A percentile compares a stretch with the other conserved stretches of the same genome.
Evolutionary conservation across 2,888 invertebrate genomes (phyloP).

Genomic region (Entomobrya proxima): DNA sequence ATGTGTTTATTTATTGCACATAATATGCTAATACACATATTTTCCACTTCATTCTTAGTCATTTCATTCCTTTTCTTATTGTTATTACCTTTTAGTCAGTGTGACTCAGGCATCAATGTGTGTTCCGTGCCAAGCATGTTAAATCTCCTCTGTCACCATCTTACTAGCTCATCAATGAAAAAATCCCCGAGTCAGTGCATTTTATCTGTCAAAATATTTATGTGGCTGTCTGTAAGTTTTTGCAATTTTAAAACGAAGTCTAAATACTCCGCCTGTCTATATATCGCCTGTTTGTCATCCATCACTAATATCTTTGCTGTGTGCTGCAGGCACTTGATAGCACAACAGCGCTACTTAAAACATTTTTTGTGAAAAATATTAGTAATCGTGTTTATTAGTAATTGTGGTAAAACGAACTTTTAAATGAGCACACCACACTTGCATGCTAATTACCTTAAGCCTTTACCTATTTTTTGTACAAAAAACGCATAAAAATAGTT

Average conservation of each 20-base stretch:
- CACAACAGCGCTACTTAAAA: not conserved
- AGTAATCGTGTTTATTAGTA: slow-evolving; percentile 24
- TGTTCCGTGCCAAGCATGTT: slow-evolving; percentile 52
- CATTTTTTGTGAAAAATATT: slow-evolving; percentile 20
- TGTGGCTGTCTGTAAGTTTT: too few species aligned
- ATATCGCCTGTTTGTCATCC: not conserved
- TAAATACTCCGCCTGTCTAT: slow-evolving; percentile 6
- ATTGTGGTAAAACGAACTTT: not conserved
- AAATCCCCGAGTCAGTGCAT: too few species aligned
- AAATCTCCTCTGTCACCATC: slow-evolving; percentile 4
- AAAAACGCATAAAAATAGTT: not conserved
- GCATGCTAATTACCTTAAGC: slow-evolving; percentile 34
- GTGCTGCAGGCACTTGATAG: not conserved
- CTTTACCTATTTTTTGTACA: not conserved
- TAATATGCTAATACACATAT: slow-evolving; percentile 45
- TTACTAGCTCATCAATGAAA: not conserved
- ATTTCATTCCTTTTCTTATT: not conserved
- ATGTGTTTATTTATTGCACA: slow-evolving; percentile 42
- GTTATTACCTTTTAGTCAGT: not conserved
- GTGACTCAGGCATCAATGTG: not conserved
- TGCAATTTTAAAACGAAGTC: slow-evolving; percentile 4
- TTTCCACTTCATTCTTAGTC: slow-evolving; percentile 15
- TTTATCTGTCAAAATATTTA: slow-evolving; percentile 12
- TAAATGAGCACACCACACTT: slow-evolving; percentile 23
- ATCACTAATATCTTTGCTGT: not conserved